phyloP scores from a whole-genome alignment of 2,888 invertebrate genomes.

The Scaptomyza flava region DNA sequence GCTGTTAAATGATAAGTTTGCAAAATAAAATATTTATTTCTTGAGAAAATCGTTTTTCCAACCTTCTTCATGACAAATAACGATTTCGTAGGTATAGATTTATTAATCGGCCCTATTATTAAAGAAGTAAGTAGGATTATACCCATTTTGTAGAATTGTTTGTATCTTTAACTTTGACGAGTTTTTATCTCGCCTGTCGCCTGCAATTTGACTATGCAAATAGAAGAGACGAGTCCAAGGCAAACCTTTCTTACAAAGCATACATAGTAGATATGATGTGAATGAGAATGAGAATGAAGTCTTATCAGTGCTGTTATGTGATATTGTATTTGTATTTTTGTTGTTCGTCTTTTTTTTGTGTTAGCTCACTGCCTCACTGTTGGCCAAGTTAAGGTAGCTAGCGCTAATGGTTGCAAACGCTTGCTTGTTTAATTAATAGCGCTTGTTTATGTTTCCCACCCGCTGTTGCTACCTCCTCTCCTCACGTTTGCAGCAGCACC shows the following conservation, averaged over 20 bases:
- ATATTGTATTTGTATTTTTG: slow-evolving; percentile 15
- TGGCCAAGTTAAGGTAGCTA: slow-evolving; percentile 66
- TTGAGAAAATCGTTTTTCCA: too few relatives aligned
- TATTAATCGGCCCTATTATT: too few relatives aligned
- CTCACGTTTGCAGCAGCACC: not conserved
- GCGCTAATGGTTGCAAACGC: slow-evolving; percentile 34
- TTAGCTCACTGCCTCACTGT: slow-evolving; percentile 49
- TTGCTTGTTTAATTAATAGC: slow-evolving; percentile 62
- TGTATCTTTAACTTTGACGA: not conserved
- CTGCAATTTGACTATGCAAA: slow-evolving; percentile 54
- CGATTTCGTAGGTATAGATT: not conserved
- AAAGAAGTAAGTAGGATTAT: not conserved
- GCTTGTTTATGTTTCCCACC: slow-evolving; percentile 31
- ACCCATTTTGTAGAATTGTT: slow-evolving; percentile 5
- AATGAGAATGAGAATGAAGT: slow-evolving; percentile 3
- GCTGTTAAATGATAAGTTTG: too few relatives aligned
- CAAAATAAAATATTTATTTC: too few relatives aligned
- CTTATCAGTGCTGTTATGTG: slow-evolving; percentile 42
- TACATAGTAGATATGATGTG: slow-evolving; percentile 8
- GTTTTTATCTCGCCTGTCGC: slow-evolving; percentile 19
- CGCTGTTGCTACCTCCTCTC: not conserved
- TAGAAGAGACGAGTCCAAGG: slow-evolving; percentile 51
- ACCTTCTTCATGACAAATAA: not conserved
- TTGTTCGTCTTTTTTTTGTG: not conserved
- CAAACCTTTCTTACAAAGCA: slow-evolving; percentile 33